Percentiles rank a stretch among this genome's conserved stretches.
phyloP scores from a whole-genome alignment of 2,113 vertebrate species.

The Circaetus cinerascens region DNA sequence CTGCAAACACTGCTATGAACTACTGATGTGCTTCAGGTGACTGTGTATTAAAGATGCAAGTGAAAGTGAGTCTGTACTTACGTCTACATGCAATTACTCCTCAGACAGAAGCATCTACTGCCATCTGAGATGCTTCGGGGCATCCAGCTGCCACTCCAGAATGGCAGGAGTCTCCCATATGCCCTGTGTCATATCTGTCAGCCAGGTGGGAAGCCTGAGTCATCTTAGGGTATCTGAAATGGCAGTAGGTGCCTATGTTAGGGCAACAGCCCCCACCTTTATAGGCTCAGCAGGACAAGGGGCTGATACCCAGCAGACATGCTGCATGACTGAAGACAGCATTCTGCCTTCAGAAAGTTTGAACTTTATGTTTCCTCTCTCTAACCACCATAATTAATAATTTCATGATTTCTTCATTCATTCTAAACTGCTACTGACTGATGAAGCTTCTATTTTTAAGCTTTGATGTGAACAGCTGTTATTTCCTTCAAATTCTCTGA shows the following conservation, averaged over 20 bases:
- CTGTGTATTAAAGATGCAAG: neutral
- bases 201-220: neutral
- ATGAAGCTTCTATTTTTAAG: constrained; percentile 47
- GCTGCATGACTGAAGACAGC: neutral
- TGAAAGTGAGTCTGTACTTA: neutral
- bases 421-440: constrained; percentile 17
- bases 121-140: neutral
- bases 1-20: neutral
- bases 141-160: constrained; percentile 18
- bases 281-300: neutral
- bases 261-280: neutral
- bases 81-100: neutral
- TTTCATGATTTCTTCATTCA: constrained; percentile 18
- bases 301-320: neutral
- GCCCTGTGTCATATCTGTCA: neutral
- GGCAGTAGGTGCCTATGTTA: neutral
- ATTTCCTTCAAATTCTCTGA: constrained; percentile 31
- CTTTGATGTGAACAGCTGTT: constrained; percentile 31
- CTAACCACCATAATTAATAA: constrained; percentile 18
- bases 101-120: neutral
- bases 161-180: neutral
- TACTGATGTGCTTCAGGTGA: neutral
- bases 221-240: neutral
- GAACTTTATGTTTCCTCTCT: neutral
- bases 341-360: neutral